Percentiles rank a stretch among this genome's conserved stretches.
These are phyloP conservation scores for Stramonita haemastoma DNA, from an alignment of 2,888 invertebrate species.

Conservation along the genomic window DNA sequence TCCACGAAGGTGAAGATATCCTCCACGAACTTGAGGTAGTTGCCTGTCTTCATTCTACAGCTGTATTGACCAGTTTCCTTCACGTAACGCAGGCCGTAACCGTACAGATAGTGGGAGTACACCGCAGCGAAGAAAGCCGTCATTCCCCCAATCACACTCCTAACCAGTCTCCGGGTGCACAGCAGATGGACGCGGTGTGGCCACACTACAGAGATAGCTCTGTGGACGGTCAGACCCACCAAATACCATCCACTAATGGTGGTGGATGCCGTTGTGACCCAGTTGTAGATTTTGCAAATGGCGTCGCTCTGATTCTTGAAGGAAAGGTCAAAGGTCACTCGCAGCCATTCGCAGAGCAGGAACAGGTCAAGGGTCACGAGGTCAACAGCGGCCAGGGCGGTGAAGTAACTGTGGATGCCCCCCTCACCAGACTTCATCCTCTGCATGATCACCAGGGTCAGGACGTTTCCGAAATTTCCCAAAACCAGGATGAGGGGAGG, in stretches of 20 bases:
- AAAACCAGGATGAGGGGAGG: neutral
- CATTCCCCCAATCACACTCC: neutral
- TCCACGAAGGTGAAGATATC: neutral
- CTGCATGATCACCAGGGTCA: slow-evolving; percentile 25
- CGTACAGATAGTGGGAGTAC: neutral
- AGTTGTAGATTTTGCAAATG: neutral
- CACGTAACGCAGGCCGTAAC: neutral
- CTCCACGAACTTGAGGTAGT: neutral
- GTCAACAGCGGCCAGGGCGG: neutral
- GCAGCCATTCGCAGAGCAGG: neutral
- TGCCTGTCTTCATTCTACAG: neutral
- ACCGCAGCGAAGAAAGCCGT: neutral
- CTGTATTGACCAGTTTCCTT: neutral
- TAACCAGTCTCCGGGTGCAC: neutral
- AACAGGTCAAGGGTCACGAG: neutral
- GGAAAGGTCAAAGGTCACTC: neutral
- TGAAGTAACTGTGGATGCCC: slow-evolving; percentile 9
- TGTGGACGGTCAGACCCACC: neutral
- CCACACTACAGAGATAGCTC: neutral
- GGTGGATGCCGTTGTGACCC: neutral
- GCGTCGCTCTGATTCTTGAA: neutral
- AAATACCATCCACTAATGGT: neutral
- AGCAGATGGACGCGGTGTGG: neutral
- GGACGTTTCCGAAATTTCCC: neutral
- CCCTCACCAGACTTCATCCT: neutral